Evolutionary conservation across 2,888 invertebrate genomes (phyloP).

Genomic region (Trypoxylon attenuatum): DNA sequence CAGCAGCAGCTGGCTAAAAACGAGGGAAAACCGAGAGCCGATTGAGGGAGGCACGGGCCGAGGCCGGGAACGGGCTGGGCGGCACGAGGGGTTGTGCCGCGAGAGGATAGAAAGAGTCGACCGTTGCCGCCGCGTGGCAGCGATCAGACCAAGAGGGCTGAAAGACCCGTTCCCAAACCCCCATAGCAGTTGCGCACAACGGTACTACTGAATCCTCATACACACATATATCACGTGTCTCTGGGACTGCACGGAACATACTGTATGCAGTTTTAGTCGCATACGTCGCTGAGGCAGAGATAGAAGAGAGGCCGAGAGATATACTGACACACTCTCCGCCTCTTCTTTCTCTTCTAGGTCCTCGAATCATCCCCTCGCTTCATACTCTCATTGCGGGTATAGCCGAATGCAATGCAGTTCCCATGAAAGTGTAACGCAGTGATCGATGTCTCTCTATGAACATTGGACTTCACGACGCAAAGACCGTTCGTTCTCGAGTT

Average conservation of each 20-base stretch:
- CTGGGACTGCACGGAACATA: constrained; percentile 3
- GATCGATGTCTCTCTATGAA: constrained; percentile 65
- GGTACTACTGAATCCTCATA: constrained; percentile 26
- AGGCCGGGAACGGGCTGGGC: too few relatives aligned
- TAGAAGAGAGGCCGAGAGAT: constrained; percentile 15
- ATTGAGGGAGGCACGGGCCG: neutral
- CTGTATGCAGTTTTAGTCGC: constrained; percentile 26
- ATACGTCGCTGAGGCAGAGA: constrained; percentile 21
- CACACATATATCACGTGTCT: constrained; percentile 13
- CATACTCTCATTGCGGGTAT: constrained; percentile 3
- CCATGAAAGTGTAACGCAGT: constrained; percentile 31
- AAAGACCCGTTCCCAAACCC: constrained; percentile 27
- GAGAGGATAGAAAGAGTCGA: too few relatives aligned
- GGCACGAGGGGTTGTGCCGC: too few relatives aligned
- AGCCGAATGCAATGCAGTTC: constrained; percentile 5
- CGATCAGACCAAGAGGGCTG: constrained; percentile 14
- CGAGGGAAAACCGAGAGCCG: neutral
- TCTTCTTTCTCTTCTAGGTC: constrained; percentile 27
- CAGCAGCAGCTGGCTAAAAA: constrained; percentile 37
- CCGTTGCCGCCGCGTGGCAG: too few relatives aligned
- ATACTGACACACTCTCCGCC: constrained; percentile 10
- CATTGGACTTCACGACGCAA: constrained; percentile 37
- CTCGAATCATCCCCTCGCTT: constrained; percentile 17
- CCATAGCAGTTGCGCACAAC: constrained; percentile 30
- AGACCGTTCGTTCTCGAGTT: constrained; percentile 29